phyloP scores from a whole-genome alignment of 2,113 vertebrate species.

The Excalfactoria chinensis region DNA sequence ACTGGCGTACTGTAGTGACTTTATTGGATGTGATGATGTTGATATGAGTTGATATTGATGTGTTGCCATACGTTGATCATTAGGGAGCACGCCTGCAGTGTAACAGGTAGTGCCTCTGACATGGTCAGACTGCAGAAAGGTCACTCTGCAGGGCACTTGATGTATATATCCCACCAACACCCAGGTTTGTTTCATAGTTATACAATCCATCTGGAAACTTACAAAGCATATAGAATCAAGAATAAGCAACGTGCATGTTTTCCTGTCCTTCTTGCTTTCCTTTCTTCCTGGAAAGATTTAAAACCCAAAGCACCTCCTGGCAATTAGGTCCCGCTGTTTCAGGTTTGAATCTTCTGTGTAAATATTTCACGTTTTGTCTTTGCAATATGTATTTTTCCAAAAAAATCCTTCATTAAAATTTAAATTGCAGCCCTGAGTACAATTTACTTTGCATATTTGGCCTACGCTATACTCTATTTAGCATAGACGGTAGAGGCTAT shows the following conservation, averaged over 20 bases:
- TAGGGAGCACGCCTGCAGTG: fast-evolving
- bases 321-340: background rate
- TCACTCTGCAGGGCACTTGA: background rate
- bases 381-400: background rate
- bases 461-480: background rate
- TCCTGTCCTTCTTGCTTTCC: background rate
- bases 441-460: constrained; percentile 34
- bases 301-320: background rate
- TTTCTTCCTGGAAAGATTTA: background rate
- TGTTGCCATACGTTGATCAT: fast-evolving
- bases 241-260: background rate
- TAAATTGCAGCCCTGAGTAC: background rate
- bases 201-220: background rate
- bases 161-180: background rate
- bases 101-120: background rate
- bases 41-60: background rate
- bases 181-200: background rate
- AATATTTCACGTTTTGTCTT: constrained; percentile 29
- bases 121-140: background rate
- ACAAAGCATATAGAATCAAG: background rate
- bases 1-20: background rate
- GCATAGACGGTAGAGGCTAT: background rate
- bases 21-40: background rate
- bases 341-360: background rate
- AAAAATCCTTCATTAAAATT: constrained; percentile 5